Evolutionary conservation across 2,888 invertebrate species (phyloP).

Genomic region (Drosophila diplacantha): DNA sequence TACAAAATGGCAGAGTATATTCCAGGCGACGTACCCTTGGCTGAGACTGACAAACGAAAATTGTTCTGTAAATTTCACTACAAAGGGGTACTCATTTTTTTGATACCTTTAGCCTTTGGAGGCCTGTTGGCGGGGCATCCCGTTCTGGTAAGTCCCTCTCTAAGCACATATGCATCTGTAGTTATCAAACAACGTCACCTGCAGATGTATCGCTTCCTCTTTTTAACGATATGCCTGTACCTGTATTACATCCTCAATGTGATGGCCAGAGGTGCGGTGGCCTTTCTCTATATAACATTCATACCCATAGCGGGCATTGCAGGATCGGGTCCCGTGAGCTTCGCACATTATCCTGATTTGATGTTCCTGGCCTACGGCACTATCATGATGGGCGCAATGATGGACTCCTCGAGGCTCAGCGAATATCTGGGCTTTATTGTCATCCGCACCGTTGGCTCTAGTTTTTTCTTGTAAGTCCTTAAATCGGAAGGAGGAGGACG

Average conservation of each 20-base stretch:
- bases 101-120: constrained; percentile 40
- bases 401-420: constrained; percentile 52
- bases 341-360: constrained; percentile 42
- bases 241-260: constrained; percentile 52
- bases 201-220: constrained; percentile 49
- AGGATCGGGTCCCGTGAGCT: constrained; percentile 24
- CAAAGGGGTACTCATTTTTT: constrained; percentile 47
- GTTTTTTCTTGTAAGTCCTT: constrained; percentile 35
- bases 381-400: constrained; percentile 42
- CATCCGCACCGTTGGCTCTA: constrained; percentile 31
- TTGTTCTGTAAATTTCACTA: constrained; percentile 54
- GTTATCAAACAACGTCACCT: background rate
- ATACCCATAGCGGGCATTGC: constrained; percentile 44
- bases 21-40: constrained; percentile 46
- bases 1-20: constrained; percentile 39
- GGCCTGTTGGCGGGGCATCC: constrained; percentile 39
- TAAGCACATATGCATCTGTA: rapidly evolving
- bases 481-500: background rate
- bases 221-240: constrained; percentile 25
- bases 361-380: constrained; percentile 35
- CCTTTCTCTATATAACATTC: constrained; percentile 49
- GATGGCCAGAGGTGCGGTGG: constrained; percentile 42
- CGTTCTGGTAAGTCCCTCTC: constrained; percentile 24
- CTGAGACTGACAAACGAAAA: constrained; percentile 44
- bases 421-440: constrained; percentile 26